These are phyloP conservation scores for Setipinna tenuifilis DNA, from an alignment of 2,797 vertebrate genomes.

Conservation along the genomic window DNA sequence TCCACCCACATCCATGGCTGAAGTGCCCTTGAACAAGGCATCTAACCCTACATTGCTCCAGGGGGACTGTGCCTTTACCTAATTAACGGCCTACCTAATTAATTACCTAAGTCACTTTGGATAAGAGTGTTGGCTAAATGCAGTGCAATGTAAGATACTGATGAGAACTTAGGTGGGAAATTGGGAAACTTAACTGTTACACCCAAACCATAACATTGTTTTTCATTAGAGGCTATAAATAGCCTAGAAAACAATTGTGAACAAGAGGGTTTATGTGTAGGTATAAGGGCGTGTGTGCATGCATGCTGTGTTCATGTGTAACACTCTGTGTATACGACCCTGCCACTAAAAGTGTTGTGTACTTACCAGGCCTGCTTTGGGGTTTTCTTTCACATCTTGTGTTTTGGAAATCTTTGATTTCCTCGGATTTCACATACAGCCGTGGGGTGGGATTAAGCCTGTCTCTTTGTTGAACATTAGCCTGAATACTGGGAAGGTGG, in stretches of 20 bases:
- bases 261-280: slow-evolving; percentile 16
- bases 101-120: no score
- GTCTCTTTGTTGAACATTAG: not conserved
- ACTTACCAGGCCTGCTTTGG: not conserved
- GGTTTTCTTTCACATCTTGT: not conserved
- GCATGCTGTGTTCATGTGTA: slow-evolving; percentile 40
- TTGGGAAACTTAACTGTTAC: not conserved
- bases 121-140: no score
- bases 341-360: not conserved
- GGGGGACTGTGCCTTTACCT: no score
- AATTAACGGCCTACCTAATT: no score
- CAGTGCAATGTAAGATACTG: not conserved
- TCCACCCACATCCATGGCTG: no score
- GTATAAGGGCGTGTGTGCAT: not conserved
- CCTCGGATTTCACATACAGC: not conserved
- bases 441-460: not conserved
- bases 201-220: not conserved
- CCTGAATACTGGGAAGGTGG: not conserved
- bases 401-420: not conserved
- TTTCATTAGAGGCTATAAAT: not conserved
- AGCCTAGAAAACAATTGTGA: not conserved
- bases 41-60: no score
- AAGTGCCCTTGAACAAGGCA: no score
- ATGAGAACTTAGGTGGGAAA: not conserved
- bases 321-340: not conserved